phyloP scores from a whole-genome alignment of 2,113 vertebrate species.

The Candoia aspera region DNA sequence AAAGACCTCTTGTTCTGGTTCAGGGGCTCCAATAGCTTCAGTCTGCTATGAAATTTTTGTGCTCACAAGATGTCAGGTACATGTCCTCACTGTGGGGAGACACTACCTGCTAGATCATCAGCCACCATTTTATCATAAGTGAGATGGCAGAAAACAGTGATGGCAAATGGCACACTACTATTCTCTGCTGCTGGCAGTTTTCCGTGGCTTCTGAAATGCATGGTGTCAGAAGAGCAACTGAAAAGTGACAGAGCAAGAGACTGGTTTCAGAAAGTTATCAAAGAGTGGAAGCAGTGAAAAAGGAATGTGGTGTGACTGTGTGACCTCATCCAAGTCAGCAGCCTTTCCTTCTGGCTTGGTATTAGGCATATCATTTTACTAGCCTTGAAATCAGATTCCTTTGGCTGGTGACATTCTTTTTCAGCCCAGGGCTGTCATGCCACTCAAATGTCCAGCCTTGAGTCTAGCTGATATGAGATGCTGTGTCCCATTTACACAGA shows the following conservation, averaged over 20 bases:
- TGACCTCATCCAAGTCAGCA: conserved; percentile 41
- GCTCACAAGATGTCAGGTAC: conserved; percentile 13
- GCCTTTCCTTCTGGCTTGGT: conserved; percentile 48
- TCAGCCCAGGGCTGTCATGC: conserved; percentile 26
- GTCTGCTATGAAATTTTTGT: conserved; percentile 22
- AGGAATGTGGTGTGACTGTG: not conserved
- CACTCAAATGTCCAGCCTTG: conserved; percentile 36
- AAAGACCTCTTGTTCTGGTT: not conserved
- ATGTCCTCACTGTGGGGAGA: not conserved
- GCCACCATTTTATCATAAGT: conserved; percentile 10
- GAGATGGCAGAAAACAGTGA: conserved; percentile 34
- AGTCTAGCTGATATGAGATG: conserved; percentile 38
- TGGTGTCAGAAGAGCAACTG: not conserved
- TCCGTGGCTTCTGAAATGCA: conserved; percentile 30
- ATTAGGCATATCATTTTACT: conserved; percentile 35
- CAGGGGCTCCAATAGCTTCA: not conserved
- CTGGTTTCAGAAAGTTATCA: not conserved
- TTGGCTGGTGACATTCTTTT: conserved; percentile 40
- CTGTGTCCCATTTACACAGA: conserved; percentile 47
- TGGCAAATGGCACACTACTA: conserved; percentile 4
- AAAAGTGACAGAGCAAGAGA: not conserved
- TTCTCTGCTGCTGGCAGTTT: conserved; percentile 32
- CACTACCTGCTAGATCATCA: conserved; percentile 6
- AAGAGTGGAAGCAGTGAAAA: not conserved
- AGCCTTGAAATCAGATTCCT: conserved; percentile 52